Conservation (phyloP, 2,888 invertebrate genomes). For the Chirona hameri region DNA sequence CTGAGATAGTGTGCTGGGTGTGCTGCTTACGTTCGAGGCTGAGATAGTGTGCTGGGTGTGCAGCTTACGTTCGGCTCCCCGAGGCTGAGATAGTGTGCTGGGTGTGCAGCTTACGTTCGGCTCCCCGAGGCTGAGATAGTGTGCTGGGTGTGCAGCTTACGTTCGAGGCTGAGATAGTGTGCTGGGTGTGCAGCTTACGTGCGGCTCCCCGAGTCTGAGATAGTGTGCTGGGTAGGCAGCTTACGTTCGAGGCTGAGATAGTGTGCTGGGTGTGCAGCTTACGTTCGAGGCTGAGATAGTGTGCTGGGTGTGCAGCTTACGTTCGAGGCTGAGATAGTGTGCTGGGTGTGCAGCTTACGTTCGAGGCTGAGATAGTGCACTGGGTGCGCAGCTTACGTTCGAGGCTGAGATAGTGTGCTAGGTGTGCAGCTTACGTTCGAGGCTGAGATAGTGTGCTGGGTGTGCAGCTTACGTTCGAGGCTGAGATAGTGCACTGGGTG, state of each 20-base stretch:
- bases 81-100: not conserved
- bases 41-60: not conserved
- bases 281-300: not conserved
- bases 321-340: not conserved
- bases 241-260: not conserved
- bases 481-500: not conserved
- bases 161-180: not conserved
- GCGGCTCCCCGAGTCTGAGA: no score
- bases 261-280: not conserved
- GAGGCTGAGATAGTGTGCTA: not conserved
- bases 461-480: not conserved
- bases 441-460: not conserved
- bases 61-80: not conserved
- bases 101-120: no score
- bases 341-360: no score
- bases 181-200: no score
- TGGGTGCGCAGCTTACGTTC: not conserved
- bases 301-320: not conserved
- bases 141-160: not conserved
- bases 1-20: not conserved
- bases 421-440: not conserved
- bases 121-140: not conserved
- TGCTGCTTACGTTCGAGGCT: not conserved
- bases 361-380: not conserved
- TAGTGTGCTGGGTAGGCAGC: not conserved